Base-by-base conservation (phyloP, 1,140 invertebrate species). In the Drosophila persimilis region DNA sequence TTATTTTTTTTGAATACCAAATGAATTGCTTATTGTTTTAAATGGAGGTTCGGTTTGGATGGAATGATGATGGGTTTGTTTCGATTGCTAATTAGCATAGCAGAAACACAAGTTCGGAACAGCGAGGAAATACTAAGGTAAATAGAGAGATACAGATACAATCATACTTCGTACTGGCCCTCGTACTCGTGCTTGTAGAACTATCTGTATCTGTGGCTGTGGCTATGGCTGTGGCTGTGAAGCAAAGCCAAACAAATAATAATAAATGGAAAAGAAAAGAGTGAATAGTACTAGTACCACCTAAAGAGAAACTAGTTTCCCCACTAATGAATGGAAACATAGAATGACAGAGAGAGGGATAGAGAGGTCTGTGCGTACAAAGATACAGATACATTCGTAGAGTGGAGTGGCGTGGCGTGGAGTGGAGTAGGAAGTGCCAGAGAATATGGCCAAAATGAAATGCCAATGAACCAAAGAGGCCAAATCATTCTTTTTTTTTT, bases 381-480 rank as follows among this genome's bases (percentile, higher is more conserved):
- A 73, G 48, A 61, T 26, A 52, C 20, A 53, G 20, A 39, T 17
- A 54, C 13, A 11, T 26, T n/a, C 53, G 6, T 15, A 29, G 3
- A 52, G 7, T 24, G 9, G 3, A 13, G 3, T 11, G 9, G 11
- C 4, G 1, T 35, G 35, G 9, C 11, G 9, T 35, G 31, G 44
- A 57, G 53, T 59, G 43, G 55, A 63, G 61, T 63, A 56, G 54
- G 61, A 59, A 60, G 61, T 60, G 54, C 9, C 54, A 41, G 52
- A 50, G 73, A 56, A 66, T 86, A 74, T 80, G 67, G 67, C 81
- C 39, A 58, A 45, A 77, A 88, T 66, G 73, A 86, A 85, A 85
- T 86, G 81, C 81, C 81, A 86, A 86, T 86, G 81, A 86, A 86
- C 81, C 81, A 86, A 75, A 88, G 81, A 88, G 81, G 81, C 81